Base-by-base conservation (phyloP, 23 tunicate species). In the Halocynthia roretzi region DNA sequence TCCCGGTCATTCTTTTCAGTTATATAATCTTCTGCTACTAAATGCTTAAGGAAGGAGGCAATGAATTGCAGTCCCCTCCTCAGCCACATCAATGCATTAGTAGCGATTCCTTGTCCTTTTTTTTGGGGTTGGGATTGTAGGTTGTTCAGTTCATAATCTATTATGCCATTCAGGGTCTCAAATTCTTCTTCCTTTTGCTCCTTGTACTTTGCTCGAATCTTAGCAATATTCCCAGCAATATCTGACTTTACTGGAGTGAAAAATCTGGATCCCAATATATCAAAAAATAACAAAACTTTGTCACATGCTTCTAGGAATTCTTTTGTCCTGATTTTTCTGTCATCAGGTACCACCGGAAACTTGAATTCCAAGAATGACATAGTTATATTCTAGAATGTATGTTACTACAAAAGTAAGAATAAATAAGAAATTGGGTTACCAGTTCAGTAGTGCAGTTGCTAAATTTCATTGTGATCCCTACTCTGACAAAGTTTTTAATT, bases 81-180 rank as follows among this genome's bases (percentile, higher is more conserved):
- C 20, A 94, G 85, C 99, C 99, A 94, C 94, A 94, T 84, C 61
- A 94, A 65, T 21, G 99, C 99, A 94, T 94, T 88, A 11, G 99
- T 94, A 17, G 99, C 99, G 19, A 85, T 72, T 50, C 99, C 99
- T 56, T 70, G 81, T n/a, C 90, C 90, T 69, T 86, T 82, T 6
- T 77, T 80, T 73, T 92, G 86, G 62, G 86, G 67, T 10, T 70
- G 60, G 52, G 89, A 88, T 66, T 94, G 96, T 6, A 80, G 81
- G 71, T 94, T 96, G 14, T 77, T 18, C 51, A 58, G 60, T 69
- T 88, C 99, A 22, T 50, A 40, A 44, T 77, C 81, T 14, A 93
- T 83, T 14, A 87, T 71, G 23, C 81, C 89, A 56, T 83, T 58
- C 12, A 93, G 74, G 58, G 92, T 86, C 8, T 51, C 87, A 70